A percentile compares a stretch with the other conserved stretches of the same genome.
Conservation (phyloP, 2,888 invertebrate genomes). For the Ceratothoa steindachneri region DNA sequence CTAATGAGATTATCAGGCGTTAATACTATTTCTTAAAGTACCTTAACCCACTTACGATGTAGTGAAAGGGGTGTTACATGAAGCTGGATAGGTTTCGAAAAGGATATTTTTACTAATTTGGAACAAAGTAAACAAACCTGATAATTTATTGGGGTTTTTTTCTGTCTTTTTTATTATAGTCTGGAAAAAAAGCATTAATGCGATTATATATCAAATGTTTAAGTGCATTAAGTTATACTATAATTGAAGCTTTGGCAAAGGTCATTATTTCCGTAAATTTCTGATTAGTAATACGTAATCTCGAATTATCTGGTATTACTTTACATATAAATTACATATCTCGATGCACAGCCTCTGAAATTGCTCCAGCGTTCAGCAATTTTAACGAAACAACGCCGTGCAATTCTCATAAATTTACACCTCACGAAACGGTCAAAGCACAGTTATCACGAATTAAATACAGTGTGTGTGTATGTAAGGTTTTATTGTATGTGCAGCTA, state of each 20-base stretch:
- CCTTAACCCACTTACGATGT: too few relatives aligned
- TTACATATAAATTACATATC: constrained; percentile 6
- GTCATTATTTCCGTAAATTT: neutral
- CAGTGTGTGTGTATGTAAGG: too few relatives aligned
- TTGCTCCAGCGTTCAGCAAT: neutral
- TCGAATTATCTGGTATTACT: constrained; percentile 5
- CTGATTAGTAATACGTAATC: constrained; percentile 6
- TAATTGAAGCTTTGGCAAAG: neutral
- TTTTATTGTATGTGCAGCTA: too few relatives aligned
- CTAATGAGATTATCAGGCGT: too few relatives aligned
- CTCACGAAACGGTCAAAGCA: neutral
- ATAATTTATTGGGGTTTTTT: too few relatives aligned
- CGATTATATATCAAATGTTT: neutral
- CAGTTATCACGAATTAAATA: constrained; percentile 2
- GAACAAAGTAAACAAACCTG: too few relatives aligned
- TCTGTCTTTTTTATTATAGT: too few relatives aligned
- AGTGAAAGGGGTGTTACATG: too few relatives aligned
- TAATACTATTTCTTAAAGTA: too few relatives aligned
- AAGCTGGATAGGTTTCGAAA: too few relatives aligned
- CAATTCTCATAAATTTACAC: constrained; percentile 6
- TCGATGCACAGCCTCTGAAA: neutral
- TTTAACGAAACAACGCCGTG: neutral
- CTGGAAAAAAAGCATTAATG: too few relatives aligned
- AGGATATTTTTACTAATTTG: too few relatives aligned
- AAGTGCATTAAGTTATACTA: neutral